Conservation (phyloP, 2,113 vertebrate genomes). For the Rostratula benghalensis region DNA sequence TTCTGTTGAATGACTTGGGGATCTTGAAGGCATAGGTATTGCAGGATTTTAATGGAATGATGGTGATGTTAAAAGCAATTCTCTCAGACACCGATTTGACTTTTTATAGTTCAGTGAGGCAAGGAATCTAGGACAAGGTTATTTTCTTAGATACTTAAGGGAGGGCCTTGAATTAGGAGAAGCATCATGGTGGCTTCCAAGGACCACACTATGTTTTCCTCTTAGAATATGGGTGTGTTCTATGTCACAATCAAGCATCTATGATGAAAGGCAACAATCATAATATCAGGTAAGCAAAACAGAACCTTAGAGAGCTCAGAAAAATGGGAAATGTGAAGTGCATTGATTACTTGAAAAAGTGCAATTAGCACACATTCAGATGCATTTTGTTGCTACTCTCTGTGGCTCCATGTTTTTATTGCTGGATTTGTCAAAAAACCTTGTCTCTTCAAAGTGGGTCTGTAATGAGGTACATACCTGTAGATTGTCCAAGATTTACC, state of each 20-base stretch:
- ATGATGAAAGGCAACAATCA: background rate
- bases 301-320: background rate
- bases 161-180: background rate
- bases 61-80: background rate
- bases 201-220: background rate
- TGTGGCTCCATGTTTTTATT: background rate
- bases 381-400: background rate
- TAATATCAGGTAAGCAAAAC: background rate
- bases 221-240: background rate
- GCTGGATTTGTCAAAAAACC: background rate
- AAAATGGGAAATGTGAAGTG: background rate
- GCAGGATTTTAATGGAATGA: background rate
- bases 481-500: background rate
- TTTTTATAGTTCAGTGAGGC: background rate
- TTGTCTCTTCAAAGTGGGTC: background rate
- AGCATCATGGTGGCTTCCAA: background rate
- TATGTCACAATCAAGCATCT: background rate
- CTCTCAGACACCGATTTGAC: background rate
- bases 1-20: background rate
- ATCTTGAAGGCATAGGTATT: background rate
- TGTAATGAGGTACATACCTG: background rate
- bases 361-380: background rate
- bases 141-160: background rate
- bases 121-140: background rate
- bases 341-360: background rate